These are phyloP conservation scores for Oreocharis arfaki DNA, from an alignment of 2,113 vertebrate genomes.

Conservation along the genomic window DNA sequence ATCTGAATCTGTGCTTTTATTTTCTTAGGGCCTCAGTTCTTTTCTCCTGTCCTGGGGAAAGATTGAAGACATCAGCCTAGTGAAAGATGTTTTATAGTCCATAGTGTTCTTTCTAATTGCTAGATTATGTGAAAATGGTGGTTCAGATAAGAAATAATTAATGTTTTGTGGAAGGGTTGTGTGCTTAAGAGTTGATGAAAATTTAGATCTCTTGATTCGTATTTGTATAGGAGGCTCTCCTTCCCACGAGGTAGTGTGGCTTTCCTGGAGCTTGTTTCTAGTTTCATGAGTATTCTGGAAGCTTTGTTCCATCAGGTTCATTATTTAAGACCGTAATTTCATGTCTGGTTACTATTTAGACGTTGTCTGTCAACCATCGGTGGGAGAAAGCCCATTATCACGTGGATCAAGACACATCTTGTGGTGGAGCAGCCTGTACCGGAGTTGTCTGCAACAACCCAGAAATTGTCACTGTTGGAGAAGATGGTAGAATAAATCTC, in stretches of 20 bases:
- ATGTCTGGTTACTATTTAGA: constrained; percentile 65
- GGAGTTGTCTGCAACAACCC: constrained; percentile 86
- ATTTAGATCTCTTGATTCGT: neutral
- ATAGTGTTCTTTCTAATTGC: neutral
- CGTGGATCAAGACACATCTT: constrained; percentile 44
- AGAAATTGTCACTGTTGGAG: constrained; percentile 91
- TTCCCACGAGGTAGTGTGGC: neutral
- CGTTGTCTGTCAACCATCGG: constrained; percentile 77
- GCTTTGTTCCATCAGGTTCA: neutral
- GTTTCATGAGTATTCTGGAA: neutral
- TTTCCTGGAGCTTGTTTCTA: neutral
- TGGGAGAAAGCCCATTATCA: constrained; percentile 87
- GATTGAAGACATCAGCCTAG: neutral
- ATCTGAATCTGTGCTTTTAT: neutral
- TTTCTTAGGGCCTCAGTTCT: neutral
- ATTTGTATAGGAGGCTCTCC: neutral
- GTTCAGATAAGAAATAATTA: neutral
- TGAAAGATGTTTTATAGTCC: neutral
- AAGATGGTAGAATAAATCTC: constrained; percentile 91
- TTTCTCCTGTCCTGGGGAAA: neutral
- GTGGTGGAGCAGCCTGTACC: constrained; percentile 84
- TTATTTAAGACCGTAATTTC: neutral
- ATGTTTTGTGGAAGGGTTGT: neutral
- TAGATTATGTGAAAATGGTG: neutral
- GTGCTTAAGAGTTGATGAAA: neutral